These are phyloP conservation scores for cattle (Bos taurus) DNA, from an alignment of 2,113 vertebrate species.

Conservation along the genomic window DNA sequence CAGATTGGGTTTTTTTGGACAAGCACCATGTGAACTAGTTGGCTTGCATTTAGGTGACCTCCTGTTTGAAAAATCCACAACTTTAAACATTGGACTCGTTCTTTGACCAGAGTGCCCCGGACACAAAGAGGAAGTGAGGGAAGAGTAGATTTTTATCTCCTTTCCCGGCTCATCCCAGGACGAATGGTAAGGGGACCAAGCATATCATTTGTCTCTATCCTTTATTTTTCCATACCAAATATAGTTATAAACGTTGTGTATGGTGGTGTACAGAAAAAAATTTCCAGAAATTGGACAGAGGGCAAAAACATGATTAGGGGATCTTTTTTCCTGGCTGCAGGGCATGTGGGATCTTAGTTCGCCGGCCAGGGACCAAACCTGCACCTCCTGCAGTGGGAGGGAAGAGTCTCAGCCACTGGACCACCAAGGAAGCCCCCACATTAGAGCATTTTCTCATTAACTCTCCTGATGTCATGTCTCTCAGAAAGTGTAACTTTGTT, in stretches of 20 bases:
- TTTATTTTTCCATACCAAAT: background rate
- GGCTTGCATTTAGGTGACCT: constrained; percentile 11
- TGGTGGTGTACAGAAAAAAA: background rate
- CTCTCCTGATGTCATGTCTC: background rate
- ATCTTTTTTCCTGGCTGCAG: background rate
- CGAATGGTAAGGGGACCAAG: background rate
- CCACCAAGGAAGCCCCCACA: background rate
- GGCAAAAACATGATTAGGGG: background rate
- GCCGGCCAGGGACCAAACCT: background rate
- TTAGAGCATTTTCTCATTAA: background rate
- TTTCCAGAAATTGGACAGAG: background rate
- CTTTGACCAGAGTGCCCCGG: background rate
- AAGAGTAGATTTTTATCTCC: background rate
- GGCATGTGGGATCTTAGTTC: background rate
- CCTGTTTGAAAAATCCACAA: background rate
- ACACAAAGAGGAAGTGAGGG: background rate
- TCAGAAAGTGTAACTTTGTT: background rate
- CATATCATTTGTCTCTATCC: background rate
- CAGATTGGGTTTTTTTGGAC: background rate
- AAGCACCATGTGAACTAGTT: constrained; percentile 1
- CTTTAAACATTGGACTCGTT: background rate
- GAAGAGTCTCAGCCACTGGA: background rate
- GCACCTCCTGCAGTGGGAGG: background rate
- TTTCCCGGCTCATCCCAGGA: background rate
- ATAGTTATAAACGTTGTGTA: background rate